Base-by-base conservation (phyloP, 2,113 vertebrate species). In the Corvus hawaiiensis region DNA sequence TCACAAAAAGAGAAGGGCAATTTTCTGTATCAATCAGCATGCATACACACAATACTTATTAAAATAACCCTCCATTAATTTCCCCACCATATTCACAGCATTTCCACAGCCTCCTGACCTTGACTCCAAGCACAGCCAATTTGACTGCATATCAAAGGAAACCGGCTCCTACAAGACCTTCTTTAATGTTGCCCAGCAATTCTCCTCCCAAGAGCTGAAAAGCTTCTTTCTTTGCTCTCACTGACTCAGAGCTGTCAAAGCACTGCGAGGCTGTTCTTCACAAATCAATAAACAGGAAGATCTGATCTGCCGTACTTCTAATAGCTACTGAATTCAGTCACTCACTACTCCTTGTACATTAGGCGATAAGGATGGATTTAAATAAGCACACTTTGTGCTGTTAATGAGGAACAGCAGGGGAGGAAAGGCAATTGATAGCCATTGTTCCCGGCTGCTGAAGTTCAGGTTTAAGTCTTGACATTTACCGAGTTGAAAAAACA, bases 201-300 rank as follows among this genome's bases (percentile, higher is more conserved):
- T 86, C 88, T 95, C 90, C 68, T 91, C 87, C 49, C 17, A 71
- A 73, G 61, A 76, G 93, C 87, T 97, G 90, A 97, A 98, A 97
- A 97, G 94, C 22, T 11, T 30, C 91, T 97, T 97, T 98, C 83
- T 97, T 95, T 95, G 72, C 95, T 79, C 79, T 54, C 89, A 44
- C 66, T 49, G 75, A 91, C 28, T 52, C 71, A 41, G 61, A 96
- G 83, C 81, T 96, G 93, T 83, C 95, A 95, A 96, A 95, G 35
- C 77, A 87, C 61, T 35, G 69, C 27, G 26, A 95, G 80, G 27
- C 92, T 52, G 19, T 68, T 96, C 92, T 95, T 92, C 88, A 95
- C 83, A 96, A 95, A 97, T 95, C 93, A 95, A 96, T 96, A 96
- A 97, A 93, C 79, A 54, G 17, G 71, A 95, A 97, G 94, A 96